phyloP scores from a whole-genome alignment of 2,113 vertebrate genomes.

The Paradisaea rubra region DNA sequence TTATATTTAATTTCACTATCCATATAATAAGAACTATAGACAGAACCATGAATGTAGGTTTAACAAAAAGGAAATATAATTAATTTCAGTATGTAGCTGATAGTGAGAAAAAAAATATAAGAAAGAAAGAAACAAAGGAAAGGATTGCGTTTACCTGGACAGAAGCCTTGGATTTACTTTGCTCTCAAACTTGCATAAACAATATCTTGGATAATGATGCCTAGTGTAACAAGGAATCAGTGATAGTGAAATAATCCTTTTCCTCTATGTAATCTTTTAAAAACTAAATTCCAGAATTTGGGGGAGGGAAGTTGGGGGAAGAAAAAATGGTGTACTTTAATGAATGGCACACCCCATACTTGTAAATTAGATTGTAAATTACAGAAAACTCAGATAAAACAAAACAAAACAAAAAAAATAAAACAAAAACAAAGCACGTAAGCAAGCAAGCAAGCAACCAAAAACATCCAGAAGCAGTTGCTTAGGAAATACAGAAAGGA shows the following conservation, averaged over 20 bases:
- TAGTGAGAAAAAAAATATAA: background rate
- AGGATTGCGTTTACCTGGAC: background rate
- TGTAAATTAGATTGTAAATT: background rate
- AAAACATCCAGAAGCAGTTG: background rate
- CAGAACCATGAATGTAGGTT: background rate
- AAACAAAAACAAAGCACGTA: background rate
- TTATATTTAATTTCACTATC: background rate
- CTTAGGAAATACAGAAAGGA: background rate
- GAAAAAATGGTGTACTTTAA: background rate
- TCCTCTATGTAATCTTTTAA: background rate
- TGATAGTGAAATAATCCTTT: background rate
- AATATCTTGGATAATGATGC: background rate
- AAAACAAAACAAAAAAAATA: background rate
- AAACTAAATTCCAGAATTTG: background rate
- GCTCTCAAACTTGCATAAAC: background rate
- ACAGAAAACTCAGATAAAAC: background rate
- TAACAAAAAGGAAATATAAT: background rate
- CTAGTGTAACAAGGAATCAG: background rate
- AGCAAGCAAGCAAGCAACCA: accelerated
- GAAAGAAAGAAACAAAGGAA: background rate
- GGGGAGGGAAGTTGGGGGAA: accelerated
- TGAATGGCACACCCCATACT: background rate
- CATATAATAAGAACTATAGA: background rate
- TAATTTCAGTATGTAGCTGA: background rate
- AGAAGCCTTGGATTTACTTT: background rate